Base-by-base conservation (phyloP, 2,888 invertebrate species). In the Tuberolachnus salignus region DNA sequence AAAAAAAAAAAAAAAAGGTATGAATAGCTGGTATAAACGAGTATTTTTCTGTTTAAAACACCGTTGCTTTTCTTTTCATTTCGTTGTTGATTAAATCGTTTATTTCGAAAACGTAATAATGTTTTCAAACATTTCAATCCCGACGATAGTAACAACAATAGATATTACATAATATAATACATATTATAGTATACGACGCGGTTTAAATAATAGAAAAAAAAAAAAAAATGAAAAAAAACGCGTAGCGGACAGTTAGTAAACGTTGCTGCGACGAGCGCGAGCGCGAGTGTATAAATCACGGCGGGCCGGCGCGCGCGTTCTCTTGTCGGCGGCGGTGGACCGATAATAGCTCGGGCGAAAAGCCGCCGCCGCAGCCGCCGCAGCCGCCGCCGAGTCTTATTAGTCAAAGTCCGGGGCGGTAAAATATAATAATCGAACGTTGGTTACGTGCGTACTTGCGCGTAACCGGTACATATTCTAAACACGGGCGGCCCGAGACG, bases 361-460 rank as follows among this genome's bases (percentile, higher is more conserved):
- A 67, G 57, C n/a, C n/a, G n/a, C n/a, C n/a, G n/a, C n/a, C n/a
- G 3, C 34, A 6, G 34, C 6, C 6, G 34, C 34, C 34, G 34
- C 34, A 3, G 34, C 67, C 67, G 26, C 61, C 70, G 26, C 46
- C 61, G 57, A n/a, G 75, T 49, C 55, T 67, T 78, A 69, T 78
- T 78, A 78, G 75, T 69, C 59, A 49, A 66, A 67, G 75, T 78
- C 67, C 26, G 21, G 74, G 67, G 42, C 34, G 34, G 6, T 34
- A 34, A n/a, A n/a, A n/a, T n/a, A n/a, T n/a, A n/a, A n/a, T 78
- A 78, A 78, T 78, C 67, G 75, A 78, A 74, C 66, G 64, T 46
- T 21, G 51, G 51, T 16, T 71, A 3, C 46, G 46, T 14, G 59
- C 14, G 71, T 19, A 34, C 34, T 34, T 34, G 34, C 34, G 6